Evolutionary conservation across 2,888 invertebrate genomes (phyloP).

Genomic region (Drosophila macrospina): DNA sequence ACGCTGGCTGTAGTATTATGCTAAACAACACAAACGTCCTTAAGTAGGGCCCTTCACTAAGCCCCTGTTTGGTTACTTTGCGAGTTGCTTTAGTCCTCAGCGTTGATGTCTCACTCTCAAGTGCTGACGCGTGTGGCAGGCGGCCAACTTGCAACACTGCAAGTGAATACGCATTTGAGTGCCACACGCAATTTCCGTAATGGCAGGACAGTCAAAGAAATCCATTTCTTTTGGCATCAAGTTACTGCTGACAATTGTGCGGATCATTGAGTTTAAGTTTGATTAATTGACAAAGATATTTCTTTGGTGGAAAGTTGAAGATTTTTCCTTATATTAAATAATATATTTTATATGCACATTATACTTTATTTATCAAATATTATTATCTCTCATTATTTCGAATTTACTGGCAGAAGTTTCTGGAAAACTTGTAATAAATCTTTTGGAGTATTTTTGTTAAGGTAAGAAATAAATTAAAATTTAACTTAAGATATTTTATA

Average conservation of each 20-base stretch:
- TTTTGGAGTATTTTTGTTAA: too few species aligned
- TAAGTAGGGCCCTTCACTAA: conserved; percentile 71
- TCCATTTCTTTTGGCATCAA: neutral
- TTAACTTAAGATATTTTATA: too few species aligned
- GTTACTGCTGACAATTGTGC: conserved; percentile 7
- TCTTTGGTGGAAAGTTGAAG: too few species aligned
- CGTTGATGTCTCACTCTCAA: conserved; percentile 30
- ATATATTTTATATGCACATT: too few species aligned
- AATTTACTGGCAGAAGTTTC: too few species aligned
- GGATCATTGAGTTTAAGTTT: too few species aligned
- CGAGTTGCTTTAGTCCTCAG: conserved; percentile 25
- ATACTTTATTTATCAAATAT: too few species aligned
- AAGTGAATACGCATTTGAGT: conserved; percentile 9
- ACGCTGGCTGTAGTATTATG: conserved; percentile 20
- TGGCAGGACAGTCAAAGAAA: neutral
- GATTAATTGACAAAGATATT: neutral
- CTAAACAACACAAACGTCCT: conserved; percentile 43
- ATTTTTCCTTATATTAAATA: too few species aligned
- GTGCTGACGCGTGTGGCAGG: conserved; percentile 33
- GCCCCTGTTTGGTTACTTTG: conserved; percentile 66
- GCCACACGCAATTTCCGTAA: conserved; percentile 1
- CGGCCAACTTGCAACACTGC: conserved; percentile 25
- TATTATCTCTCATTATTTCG: too few species aligned
- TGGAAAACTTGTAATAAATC: too few species aligned
- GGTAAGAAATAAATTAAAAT: too few species aligned